These are phyloP conservation scores for Stictonetta naevosa DNA, from an alignment of 2,113 vertebrate genomes.

Conservation along the genomic window DNA sequence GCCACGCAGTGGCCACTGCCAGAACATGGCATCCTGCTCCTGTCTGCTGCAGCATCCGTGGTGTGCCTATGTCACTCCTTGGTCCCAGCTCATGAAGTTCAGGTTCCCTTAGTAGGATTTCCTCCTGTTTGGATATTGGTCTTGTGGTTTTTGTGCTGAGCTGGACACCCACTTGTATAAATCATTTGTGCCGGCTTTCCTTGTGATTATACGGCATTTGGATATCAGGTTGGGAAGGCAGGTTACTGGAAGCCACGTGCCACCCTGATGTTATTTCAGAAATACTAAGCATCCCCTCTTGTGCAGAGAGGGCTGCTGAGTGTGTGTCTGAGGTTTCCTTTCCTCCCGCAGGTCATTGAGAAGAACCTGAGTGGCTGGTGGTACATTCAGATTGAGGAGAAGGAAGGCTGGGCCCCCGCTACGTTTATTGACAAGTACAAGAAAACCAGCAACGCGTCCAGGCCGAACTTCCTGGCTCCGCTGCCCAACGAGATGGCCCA, in stretches of 20 bases:
- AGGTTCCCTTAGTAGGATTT: background rate
- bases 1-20: slow-evolving; percentile 39
- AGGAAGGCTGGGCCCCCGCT: slow-evolving; percentile 96
- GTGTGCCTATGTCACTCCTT: accelerated
- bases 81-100: accelerated
- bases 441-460: slow-evolving; percentile 91
- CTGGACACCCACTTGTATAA: background rate
- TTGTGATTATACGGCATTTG: background rate
- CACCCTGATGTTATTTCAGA: background rate
- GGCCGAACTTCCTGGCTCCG: slow-evolving; percentile 94
- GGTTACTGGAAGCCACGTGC: accelerated
- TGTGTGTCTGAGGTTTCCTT: background rate
- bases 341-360: slow-evolving; percentile 88
- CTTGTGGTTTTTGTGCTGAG: background rate
- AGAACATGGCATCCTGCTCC: background rate
- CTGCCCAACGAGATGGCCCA: slow-evolving; percentile 90
- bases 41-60: background rate
- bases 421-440: slow-evolving; percentile 99
- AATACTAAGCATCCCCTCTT: background rate
- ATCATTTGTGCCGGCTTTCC: background rate
- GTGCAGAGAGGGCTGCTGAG: background rate
- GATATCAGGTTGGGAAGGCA: background rate
- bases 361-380: slow-evolving; percentile 98
- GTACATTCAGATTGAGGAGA: slow-evolving; percentile 99
- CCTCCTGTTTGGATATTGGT: background rate